phyloP scores from a whole-genome alignment of 2,797 vertebrate species.

The Ptychobarbus kaznakovi region DNA sequence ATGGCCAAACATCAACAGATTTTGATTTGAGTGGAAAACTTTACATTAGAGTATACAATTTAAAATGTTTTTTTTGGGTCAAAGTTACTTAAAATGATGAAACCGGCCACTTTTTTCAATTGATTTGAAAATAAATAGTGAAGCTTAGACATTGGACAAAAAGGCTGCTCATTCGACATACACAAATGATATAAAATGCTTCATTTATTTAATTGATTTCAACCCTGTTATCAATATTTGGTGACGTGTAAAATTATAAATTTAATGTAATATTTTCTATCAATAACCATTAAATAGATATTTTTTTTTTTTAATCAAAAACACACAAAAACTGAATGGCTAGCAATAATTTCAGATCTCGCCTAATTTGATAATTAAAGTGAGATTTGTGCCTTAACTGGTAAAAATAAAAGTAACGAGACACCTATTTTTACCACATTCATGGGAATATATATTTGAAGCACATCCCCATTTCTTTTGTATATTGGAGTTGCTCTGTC shows the following conservation, averaged over 20 bases:
- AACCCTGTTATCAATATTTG: not conserved
- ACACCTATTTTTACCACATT: too few relatives aligned
- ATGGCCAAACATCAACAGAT: not conserved
- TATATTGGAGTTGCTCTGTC: not conserved
- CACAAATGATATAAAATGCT: not conserved
- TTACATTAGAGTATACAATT: not conserved
- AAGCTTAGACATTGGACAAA: not conserved
- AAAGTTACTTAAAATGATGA: not conserved
- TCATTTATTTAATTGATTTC: not conserved
- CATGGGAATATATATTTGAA: not conserved
- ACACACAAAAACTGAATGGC: not conserved
- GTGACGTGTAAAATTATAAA: too few relatives aligned
- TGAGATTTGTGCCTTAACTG: not conserved
- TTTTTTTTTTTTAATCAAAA: not conserved
- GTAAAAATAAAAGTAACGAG: not conserved
- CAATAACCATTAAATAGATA: not conserved
- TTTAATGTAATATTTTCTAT: not conserved
- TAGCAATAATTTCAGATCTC: not conserved
- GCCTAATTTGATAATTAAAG: not conserved
- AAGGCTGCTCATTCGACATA: not conserved
- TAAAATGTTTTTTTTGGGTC: not conserved
- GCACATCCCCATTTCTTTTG: not conserved
- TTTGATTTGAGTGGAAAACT: not conserved
- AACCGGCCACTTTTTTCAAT: too few relatives aligned
- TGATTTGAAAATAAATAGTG: not conserved